Percentiles rank a stretch among this genome's conserved stretches.
These are phyloP conservation scores for Gymnogyps californianus DNA, from an alignment of 2,113 vertebrate species.

Conservation along the genomic window DNA sequence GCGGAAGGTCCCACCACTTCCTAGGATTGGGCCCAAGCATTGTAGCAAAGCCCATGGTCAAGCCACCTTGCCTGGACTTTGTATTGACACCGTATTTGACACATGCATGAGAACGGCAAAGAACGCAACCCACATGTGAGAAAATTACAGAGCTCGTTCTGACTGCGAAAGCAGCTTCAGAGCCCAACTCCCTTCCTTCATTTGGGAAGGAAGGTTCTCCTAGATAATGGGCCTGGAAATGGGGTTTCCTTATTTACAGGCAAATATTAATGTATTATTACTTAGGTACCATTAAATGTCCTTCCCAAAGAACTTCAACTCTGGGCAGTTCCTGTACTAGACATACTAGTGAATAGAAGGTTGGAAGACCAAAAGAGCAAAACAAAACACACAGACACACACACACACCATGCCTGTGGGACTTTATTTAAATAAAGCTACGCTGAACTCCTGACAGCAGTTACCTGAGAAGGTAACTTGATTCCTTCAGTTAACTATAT, in stretches of 20 bases:
- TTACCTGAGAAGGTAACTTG: not conserved
- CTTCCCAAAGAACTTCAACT: not conserved
- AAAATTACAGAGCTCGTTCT: not conserved
- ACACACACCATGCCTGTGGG: not conserved
- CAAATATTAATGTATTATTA: not conserved
- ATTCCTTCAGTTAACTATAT: not conserved
- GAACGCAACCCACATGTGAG: not conserved
- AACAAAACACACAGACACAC: not conserved
- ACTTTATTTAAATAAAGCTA: not conserved
- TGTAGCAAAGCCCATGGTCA: not conserved
- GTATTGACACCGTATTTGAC: not conserved
- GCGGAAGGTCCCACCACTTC: not conserved
- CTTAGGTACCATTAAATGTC: not conserved
- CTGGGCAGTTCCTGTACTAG: not conserved
- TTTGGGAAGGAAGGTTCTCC: not conserved
- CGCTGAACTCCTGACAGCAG: not conserved
- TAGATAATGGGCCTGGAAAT: not conserved
- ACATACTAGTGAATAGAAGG: not conserved
- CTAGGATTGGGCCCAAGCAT: not conserved
- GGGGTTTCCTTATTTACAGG: not conserved
- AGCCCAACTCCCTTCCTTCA: not conserved
- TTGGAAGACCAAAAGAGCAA: not conserved
- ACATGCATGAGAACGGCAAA: not conserved
- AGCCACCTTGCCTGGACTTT: not conserved
- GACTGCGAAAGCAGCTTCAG: not conserved